These are phyloP conservation scores for Thyatira batis DNA, from an alignment of 2,888 invertebrate genomes.

Conservation along the genomic window DNA sequence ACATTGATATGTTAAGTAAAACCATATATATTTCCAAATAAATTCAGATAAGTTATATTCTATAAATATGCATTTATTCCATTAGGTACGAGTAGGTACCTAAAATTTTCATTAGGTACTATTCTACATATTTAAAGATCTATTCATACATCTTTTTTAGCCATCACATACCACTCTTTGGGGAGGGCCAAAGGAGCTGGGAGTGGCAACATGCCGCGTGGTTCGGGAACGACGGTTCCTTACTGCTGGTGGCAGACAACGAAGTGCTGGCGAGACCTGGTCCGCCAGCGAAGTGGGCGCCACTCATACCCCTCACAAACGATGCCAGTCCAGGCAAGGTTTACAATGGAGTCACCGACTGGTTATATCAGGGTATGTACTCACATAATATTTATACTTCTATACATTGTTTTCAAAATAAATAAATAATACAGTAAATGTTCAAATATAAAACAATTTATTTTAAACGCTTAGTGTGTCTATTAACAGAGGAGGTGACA, in stretches of 20 bases:
- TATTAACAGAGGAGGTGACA: slow-evolving; percentile 91
- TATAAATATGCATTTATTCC: too few relatives aligned
- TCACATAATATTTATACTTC: too few relatives aligned
- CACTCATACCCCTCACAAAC: slow-evolving; percentile 87
- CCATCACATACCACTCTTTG: slow-evolving; percentile 92
- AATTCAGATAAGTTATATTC: too few relatives aligned
- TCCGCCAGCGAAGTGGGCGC: slow-evolving; percentile 85
- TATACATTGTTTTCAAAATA: too few relatives aligned
- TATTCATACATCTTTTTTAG: slow-evolving; percentile 58
- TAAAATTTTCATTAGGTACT: too few relatives aligned
- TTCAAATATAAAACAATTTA: background rate
- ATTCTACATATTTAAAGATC: background rate
- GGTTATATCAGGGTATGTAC: slow-evolving; percentile 96
- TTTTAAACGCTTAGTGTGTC: too few relatives aligned
- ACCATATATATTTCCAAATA: too few relatives aligned
- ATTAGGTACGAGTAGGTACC: too few relatives aligned
- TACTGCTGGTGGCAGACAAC: slow-evolving; percentile 92
- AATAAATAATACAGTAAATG: too few relatives aligned
- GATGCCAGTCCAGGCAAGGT: slow-evolving; percentile 90
- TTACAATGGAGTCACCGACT: slow-evolving; percentile 97
- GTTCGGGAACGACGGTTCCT: slow-evolving; percentile 89
- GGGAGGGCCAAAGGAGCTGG: slow-evolving; percentile 86
- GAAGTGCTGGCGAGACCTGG: slow-evolving; percentile 92
- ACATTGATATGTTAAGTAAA: too few relatives aligned
- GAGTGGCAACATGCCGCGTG: slow-evolving; percentile 92